These are phyloP conservation scores for Harpagifer antarcticus DNA, from an alignment of 2,797 vertebrate genomes.

Conservation along the genomic window DNA sequence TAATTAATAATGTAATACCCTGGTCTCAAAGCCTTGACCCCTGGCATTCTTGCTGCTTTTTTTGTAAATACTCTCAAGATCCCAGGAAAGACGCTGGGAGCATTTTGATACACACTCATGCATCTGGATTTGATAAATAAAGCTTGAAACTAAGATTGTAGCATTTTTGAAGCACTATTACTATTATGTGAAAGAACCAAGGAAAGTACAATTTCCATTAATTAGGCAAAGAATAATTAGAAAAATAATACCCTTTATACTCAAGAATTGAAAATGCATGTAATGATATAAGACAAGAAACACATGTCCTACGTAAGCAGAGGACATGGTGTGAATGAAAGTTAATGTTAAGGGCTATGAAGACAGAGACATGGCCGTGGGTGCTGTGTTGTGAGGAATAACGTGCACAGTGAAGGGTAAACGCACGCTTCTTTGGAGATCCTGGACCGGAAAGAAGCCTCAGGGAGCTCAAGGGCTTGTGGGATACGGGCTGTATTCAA, in stretches of 20 bases:
- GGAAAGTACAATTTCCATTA: neutral
- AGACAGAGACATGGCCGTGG: constrained; percentile 74
- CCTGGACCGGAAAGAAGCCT: constrained; percentile 75
- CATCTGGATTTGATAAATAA: constrained; percentile 71
- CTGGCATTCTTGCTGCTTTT: constrained; percentile 89
- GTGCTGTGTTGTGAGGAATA: constrained; percentile 80
- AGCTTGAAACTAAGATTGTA: constrained; percentile 43
- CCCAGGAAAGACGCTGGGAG: constrained; percentile 81
- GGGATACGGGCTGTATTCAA: constrained; percentile 81
- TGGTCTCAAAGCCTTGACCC: constrained; percentile 90
- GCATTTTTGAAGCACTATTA: constrained; percentile 30
- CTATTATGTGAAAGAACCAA: constrained; percentile 36
- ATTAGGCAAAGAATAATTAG: constrained; percentile 11
- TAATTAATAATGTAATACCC: constrained; percentile 97
- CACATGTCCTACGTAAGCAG: constrained; percentile 20
- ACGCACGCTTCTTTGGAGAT: constrained; percentile 80
- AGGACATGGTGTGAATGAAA: constrained; percentile 69
- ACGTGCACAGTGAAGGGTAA: constrained; percentile 83
- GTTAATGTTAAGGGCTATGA: constrained; percentile 73
- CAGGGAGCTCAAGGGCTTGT: constrained; percentile 73
- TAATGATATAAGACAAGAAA: constrained; percentile 8
- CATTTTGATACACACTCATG: constrained; percentile 71
- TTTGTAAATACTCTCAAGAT: constrained; percentile 94
- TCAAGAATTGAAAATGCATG: neutral
- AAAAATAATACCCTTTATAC: neutral